These are phyloP conservation scores for Drosophila anceps DNA, from an alignment of 2,888 invertebrate genomes.

Conservation along the genomic window DNA sequence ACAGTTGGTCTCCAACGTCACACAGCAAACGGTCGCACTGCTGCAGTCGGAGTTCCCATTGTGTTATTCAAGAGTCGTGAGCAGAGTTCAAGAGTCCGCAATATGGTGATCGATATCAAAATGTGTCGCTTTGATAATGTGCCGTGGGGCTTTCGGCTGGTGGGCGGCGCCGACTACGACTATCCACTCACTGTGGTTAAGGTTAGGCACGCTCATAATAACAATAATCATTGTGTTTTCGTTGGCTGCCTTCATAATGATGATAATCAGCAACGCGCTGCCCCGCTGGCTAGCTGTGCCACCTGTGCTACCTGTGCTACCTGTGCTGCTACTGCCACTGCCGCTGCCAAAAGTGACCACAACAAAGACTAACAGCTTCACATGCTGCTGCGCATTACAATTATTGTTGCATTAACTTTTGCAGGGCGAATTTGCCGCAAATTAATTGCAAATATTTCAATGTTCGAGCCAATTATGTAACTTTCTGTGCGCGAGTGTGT, in stretches of 20 bases:
- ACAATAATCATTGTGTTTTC: slow-evolving; percentile 9
- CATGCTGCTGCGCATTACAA: slow-evolving; percentile 21
- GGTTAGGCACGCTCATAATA: slow-evolving; percentile 86
- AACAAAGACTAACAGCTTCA: slow-evolving; percentile 24
- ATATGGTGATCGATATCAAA: slow-evolving; percentile 90
- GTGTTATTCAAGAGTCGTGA: slow-evolving; percentile 2
- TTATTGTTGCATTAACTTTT: slow-evolving; percentile 33
- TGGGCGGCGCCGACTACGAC: slow-evolving; percentile 91
- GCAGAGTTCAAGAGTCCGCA: slow-evolving; percentile 27
- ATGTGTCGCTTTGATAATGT: slow-evolving; percentile 88
- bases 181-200: slow-evolving; percentile 91
- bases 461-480: slow-evolving; percentile 55
- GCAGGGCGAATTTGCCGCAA: slow-evolving; percentile 39
- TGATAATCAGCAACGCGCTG: not conserved
- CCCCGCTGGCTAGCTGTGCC: too few species aligned
- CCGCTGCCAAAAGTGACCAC: slow-evolving; percentile 30
- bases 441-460: slow-evolving; percentile 64
- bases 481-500: slow-evolving; percentile 4
- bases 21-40: slow-evolving; percentile 46
- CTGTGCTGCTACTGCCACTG: not conserved
- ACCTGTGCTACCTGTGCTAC: not conserved
- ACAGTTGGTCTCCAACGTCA: slow-evolving; percentile 71
- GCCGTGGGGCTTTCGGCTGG: slow-evolving; percentile 92
- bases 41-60: slow-evolving; percentile 3
- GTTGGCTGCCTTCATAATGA: not conserved